A percentile compares a stretch with the other conserved stretches of the same genome.
Evolutionary conservation across 2,888 invertebrate species (phyloP).

Genomic region (Eulithis testata): DNA sequence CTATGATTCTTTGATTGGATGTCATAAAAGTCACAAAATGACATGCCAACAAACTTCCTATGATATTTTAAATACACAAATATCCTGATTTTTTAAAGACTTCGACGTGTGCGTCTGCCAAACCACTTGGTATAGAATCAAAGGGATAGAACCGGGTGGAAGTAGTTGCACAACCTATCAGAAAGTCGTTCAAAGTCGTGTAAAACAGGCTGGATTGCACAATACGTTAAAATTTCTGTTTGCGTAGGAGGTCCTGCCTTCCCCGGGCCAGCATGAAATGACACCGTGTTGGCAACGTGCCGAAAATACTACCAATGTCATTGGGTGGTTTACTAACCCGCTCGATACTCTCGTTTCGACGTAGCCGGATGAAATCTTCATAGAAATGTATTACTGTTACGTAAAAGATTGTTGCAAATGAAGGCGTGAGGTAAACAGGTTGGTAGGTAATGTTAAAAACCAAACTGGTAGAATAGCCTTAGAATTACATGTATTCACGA

Average conservation of each 20-base stretch:
- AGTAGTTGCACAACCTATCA: constrained; percentile 2
- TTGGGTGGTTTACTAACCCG: constrained; percentile 52
- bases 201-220: constrained; percentile 31
- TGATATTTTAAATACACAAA: too few species aligned
- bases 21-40: too few species aligned
- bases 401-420: constrained; percentile 9
- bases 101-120: not conserved
- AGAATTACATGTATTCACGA: too few species aligned
- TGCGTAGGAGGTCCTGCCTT: constrained; percentile 28
- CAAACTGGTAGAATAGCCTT: too few species aligned
- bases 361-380: constrained; percentile 21
- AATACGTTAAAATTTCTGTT: constrained; percentile 32
- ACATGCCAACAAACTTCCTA: too few species aligned
- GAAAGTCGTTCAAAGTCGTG: constrained; percentile 23
- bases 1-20: too few species aligned
- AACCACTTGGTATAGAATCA: not conserved
- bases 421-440: not conserved
- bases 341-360: constrained; percentile 46
- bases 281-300: constrained; percentile 57
- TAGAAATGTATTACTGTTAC: constrained; percentile 17
- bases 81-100: too few species aligned
- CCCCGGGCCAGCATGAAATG: constrained; percentile 44
- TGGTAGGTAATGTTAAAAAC: too few species aligned
- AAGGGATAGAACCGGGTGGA: not conserved
- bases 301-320: constrained; percentile 53